Conservation (phyloP, 2,797 vertebrate genomes). For the Acestrorhynchus altus region DNA sequence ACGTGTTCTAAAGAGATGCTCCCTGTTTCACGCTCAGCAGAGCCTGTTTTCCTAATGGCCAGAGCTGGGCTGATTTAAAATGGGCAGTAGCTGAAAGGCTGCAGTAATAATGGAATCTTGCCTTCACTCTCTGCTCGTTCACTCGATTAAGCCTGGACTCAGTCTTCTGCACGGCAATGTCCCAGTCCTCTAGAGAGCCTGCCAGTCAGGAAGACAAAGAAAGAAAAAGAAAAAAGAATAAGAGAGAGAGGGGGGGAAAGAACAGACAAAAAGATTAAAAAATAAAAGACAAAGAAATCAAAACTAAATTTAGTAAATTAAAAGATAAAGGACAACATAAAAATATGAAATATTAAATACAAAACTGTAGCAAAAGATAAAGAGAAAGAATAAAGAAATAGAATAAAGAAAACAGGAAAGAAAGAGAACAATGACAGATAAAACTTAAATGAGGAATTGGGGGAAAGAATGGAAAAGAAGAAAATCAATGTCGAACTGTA, state of each 20-base stretch:
- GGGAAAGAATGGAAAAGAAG: no score
- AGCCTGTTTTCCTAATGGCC: background rate
- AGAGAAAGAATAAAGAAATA: no score
- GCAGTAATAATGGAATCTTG: slow-evolving; percentile 52
- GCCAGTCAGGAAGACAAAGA: background rate
- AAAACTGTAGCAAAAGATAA: no score
- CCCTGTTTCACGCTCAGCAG: background rate
- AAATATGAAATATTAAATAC: background rate
- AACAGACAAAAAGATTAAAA: background rate
- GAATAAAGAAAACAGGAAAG: no score
- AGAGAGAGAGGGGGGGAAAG: background rate
- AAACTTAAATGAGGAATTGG: no score
- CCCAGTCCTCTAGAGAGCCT: slow-evolving; percentile 97
- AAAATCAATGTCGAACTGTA: no score
- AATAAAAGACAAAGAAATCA: background rate
- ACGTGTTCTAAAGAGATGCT: no score
- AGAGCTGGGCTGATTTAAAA: background rate
- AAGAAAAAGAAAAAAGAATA: background rate
- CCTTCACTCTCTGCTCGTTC: slow-evolving; percentile 92
- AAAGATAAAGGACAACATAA: background rate
- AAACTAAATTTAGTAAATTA: background rate
- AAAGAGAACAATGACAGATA: no score
- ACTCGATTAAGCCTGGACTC: slow-evolving; percentile 88
- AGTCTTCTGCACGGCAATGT: slow-evolving; percentile 91
- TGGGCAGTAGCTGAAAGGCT: background rate